Evolutionary conservation across 2,113 vertebrate genomes (phyloP), one percentile per base, ranked within the genome.

Genomic region (Lepisosteus oculatus): DNA sequence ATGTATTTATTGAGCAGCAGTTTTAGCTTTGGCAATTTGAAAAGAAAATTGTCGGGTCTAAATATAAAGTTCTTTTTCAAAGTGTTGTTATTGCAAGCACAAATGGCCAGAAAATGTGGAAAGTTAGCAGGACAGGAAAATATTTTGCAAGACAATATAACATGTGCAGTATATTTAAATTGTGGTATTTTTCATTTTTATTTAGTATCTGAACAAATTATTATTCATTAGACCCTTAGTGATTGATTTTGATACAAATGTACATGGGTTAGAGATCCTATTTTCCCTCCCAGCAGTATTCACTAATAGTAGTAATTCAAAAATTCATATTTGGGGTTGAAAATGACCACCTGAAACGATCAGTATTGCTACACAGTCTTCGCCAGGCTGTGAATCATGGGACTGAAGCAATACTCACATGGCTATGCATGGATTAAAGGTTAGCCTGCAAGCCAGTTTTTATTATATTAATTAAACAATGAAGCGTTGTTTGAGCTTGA

Each of bases 401-500:
- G 78, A 72, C 75, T 84, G 75, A 84, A 78, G 74, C 78, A 84
- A 76, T 79, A 65, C 72, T 81, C 79, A 43, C 55, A 41, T 77
- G 79, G 74, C 79, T 79, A 74, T 83, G 78, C 72, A 43, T 70
- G 75, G 84, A 87, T 86, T 86, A 90, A 90, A 90, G 85, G 81
- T 88, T 90, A 91, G 84, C 81, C 82, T 87, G 80, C 85, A 84
- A 82, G 76, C 73, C 83, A 88, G 82, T 76, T 79, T 86, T 81
- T 82, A 84, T 90, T 88, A 70, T 84, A 80, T 81, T 76, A 79
- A 81, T 85, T 70, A 68, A 86, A 93, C 89, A 93, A 79, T 86
- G 85, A 84, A 59, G 72, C 78, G 87, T 89, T 92, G 88, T 92
- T 87, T 87, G 77, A 87, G 85, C 87, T 81, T 80, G 80, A 86